phyloP scores from a whole-genome alignment of 35 echinoderm and acorn worm species.

The Lytechinus variegatus region DNA sequence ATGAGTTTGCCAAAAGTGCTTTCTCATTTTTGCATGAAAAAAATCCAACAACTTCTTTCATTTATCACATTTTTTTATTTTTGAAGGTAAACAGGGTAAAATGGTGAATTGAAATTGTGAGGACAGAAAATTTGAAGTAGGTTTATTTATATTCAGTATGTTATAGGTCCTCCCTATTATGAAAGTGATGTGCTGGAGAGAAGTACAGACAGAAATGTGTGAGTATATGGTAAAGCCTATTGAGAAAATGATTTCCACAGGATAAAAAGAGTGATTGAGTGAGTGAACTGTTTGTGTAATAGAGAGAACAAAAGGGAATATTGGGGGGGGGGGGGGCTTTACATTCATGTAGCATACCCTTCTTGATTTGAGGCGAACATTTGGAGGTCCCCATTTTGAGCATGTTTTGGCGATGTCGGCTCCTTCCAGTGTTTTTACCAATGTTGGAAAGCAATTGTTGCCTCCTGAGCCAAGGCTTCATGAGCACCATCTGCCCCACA shows the following conservation, averaged over 20 bases:
- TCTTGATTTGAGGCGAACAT: neutral
- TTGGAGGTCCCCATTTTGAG: neutral
- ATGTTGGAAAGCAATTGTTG: neutral
- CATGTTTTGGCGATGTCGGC: neutral
- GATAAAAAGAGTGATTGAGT: neutral
- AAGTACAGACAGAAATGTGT: neutral
- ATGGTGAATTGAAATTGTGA: neutral
- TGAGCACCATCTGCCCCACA: neutral
- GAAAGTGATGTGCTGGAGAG: neutral
- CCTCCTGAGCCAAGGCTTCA: neutral
- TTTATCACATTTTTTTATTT: too few relatives aligned
- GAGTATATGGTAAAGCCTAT: too few relatives aligned
- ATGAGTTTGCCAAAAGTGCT: too few relatives aligned
- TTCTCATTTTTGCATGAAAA: too few relatives aligned
- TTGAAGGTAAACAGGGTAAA: too few relatives aligned
- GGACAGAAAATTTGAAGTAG: neutral
- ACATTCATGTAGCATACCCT: neutral
- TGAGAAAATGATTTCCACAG: neutral
- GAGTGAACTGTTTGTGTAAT: neutral
- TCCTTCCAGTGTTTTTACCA: neutral
- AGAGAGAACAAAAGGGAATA: neutral
- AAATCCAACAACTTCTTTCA: too few relatives aligned
- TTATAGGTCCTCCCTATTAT: too few relatives aligned
- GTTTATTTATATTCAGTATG: too few relatives aligned
- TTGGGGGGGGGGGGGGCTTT: too few relatives aligned